Evolutionary conservation across 2,888 invertebrate species (phyloP).

Genomic region (Cephus runcator): DNA sequence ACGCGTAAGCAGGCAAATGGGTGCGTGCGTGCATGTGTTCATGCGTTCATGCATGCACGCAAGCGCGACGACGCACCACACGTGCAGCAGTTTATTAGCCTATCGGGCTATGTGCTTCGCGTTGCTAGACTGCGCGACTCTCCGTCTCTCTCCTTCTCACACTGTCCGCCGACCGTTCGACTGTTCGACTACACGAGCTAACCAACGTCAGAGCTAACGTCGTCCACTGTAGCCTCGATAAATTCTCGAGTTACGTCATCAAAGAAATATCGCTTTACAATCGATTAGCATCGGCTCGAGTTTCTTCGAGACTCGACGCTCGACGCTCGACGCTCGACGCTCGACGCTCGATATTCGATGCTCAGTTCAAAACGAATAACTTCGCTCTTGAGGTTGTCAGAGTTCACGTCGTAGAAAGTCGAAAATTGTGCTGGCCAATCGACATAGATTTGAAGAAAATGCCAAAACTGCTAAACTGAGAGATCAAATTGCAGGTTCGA

Average conservation of each 20-base stretch:
- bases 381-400: too few relatives aligned
- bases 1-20: neutral
- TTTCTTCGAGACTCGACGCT: too few relatives aligned
- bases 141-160: neutral
- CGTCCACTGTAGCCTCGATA: slow-evolving; percentile 47
- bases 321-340: too few relatives aligned
- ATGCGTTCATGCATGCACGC: too few relatives aligned
- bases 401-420: too few relatives aligned
- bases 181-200: slow-evolving; percentile 1
- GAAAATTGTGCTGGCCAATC: too few relatives aligned
- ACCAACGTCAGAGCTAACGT: neutral
- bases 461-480: too few relatives aligned
- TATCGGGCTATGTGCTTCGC: slow-evolving; percentile 34
- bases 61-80: neutral
- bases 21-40: neutral
- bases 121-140: neutral
- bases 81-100: slow-evolving; percentile 41
- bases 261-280: slow-evolving; percentile 52
- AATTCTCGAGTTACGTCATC: slow-evolving; percentile 57
- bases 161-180: neutral
- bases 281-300: slow-evolving; percentile 54
- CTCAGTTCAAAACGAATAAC: too few relatives aligned
- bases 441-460: too few relatives aligned
- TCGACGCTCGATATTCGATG: too few relatives aligned
- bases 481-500: too few relatives aligned